Conservation (phyloP, 2,888 invertebrate genomes). For the Scaptomyza cyrtandrae region DNA sequence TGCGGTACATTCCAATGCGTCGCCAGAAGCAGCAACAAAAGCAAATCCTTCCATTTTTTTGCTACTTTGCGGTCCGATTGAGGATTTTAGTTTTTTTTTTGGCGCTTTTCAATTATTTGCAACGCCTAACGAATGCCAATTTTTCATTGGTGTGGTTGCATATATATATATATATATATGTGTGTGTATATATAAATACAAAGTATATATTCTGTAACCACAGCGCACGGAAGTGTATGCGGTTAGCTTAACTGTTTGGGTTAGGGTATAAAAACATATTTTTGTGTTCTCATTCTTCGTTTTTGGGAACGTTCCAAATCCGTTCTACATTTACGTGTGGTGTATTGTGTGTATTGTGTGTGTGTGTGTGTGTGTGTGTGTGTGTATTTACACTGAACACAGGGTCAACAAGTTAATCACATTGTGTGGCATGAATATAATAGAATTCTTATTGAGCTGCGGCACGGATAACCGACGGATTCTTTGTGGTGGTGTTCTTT, state of each 20-base stretch:
- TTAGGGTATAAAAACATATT: neutral
- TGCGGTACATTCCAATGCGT: slow-evolving; percentile 67
- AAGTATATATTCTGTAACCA: slow-evolving; percentile 46
- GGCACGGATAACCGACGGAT: slow-evolving; percentile 33
- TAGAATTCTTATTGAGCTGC: slow-evolving; percentile 75
- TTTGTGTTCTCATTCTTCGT: slow-evolving; percentile 3
- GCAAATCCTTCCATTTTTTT: slow-evolving; percentile 23
- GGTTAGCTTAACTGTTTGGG: slow-evolving; percentile 48
- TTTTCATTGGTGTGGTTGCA: slow-evolving; percentile 12
- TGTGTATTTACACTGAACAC: slow-evolving; percentile 61
- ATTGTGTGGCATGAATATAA: slow-evolving; percentile 78
- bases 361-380: slow-evolving; percentile 26
- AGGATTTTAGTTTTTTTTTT: slow-evolving; percentile 42
- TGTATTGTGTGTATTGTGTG: no score
- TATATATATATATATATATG: no score
- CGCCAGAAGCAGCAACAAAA: slow-evolving; percentile 38
- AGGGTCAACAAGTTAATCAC: slow-evolving; percentile 79
- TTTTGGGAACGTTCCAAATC: slow-evolving; percentile 45
- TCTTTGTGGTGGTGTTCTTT: slow-evolving; percentile 7
- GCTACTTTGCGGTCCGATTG: slow-evolving; percentile 60
- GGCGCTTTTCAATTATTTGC: slow-evolving; percentile 75
- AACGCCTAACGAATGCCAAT: slow-evolving; percentile 78
- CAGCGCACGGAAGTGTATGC: slow-evolving; percentile 71
- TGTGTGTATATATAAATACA: slow-evolving; percentile 44
- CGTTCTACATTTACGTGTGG: slow-evolving; percentile 64